A percentile compares a stretch with the other conserved stretches of the same genome.
These are phyloP conservation scores for Mesocentrotus franciscanus DNA, from an alignment of 53 echinoderm and acorn worm species.

Conservation along the genomic window DNA sequence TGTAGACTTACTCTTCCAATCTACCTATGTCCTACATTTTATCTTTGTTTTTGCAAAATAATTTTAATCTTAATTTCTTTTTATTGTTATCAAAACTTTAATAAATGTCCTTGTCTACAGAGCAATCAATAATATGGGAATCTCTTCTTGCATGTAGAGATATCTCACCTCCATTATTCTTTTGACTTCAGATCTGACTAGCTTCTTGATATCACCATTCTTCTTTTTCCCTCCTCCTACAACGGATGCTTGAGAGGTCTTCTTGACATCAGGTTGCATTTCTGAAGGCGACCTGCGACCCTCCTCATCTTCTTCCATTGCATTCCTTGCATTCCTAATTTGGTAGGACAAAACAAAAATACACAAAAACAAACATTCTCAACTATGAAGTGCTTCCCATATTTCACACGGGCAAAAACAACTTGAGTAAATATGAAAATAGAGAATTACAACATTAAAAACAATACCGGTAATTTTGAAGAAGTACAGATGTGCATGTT, in stretches of 20 bases:
- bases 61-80: not conserved
- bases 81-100: not conserved
- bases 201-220: conserved; percentile 49
- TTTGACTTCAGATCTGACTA: conserved; percentile 57
- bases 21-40: not conserved
- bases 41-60: not conserved
- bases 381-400: too few species aligned
- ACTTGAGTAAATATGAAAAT: too few species aligned
- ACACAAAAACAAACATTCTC: not conserved
- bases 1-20: too few species aligned
- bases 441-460: too few species aligned
- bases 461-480: too few species aligned
- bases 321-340: not conserved
- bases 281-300: not conserved
- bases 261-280: not conserved
- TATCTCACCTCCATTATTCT: conserved; percentile 68
- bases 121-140: not conserved
- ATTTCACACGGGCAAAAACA: too few species aligned
- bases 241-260: not conserved
- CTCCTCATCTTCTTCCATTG: conserved; percentile 7
- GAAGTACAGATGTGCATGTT: too few species aligned
- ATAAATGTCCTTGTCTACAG: not conserved
- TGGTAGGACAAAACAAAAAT: not conserved
- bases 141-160: not conserved
- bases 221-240: conserved; percentile 2